phyloP scores from a whole-genome alignment of 2,113 vertebrate species.

The Tylochromis polylepis region DNA sequence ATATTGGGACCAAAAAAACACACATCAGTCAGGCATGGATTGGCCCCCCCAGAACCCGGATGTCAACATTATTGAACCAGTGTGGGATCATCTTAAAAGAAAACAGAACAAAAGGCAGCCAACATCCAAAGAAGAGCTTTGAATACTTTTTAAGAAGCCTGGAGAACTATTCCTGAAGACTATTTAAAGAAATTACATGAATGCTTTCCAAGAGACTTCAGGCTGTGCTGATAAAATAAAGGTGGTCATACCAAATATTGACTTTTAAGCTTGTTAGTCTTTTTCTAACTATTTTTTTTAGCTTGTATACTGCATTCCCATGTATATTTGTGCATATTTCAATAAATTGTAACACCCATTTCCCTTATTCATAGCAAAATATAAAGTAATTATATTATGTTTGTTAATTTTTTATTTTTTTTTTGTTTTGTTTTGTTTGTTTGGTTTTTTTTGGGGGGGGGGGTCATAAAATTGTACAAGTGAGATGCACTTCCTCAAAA shows the following conservation, averaged over 20 bases:
- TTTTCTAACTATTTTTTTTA: background rate
- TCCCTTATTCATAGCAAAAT: background rate
- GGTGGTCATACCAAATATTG: background rate
- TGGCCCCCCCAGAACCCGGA: background rate
- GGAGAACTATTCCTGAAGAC: background rate
- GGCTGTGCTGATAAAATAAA: background rate
- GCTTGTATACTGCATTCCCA: background rate
- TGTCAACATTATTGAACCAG: background rate
- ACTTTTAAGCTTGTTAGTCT: background rate
- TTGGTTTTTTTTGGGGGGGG: no score
- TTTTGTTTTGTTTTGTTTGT: no score
- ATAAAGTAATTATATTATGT: background rate
- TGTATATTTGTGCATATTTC: background rate
- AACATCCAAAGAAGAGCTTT: background rate
- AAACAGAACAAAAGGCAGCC: background rate
- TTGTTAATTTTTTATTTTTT: background rate
- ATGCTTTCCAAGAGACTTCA: background rate
- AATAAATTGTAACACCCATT: background rate
- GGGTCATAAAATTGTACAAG: background rate
- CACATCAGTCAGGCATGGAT: background rate
- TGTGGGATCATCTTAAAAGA: background rate
- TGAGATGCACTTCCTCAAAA: background rate
- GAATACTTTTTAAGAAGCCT: background rate
- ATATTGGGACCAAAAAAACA: background rate
- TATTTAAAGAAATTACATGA: background rate